phyloP scores from a whole-genome alignment of 2,888 invertebrate species.

The Netelia virgata region DNA sequence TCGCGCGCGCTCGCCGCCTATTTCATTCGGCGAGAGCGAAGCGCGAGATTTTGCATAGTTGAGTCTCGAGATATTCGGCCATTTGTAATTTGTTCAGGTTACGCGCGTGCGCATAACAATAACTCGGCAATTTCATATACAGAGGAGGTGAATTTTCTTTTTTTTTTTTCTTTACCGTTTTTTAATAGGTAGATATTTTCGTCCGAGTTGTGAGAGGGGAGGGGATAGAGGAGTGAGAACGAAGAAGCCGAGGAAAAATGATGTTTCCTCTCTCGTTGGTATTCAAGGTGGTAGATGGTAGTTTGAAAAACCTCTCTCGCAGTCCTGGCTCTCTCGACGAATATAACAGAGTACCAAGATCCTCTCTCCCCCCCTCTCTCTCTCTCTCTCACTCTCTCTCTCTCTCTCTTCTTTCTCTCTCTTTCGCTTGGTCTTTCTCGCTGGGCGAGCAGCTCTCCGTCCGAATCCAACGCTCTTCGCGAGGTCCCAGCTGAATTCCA shows the following conservation, averaged over 20 bases:
- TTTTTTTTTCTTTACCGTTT: conserved; percentile 24
- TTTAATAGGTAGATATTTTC: conserved; percentile 53
- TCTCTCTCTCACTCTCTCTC: too few relatives aligned
- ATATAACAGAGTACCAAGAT: conserved; percentile 1
- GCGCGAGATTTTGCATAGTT: conserved; percentile 35
- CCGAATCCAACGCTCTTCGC: conserved; percentile 46
- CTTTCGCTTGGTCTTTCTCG: background rate
- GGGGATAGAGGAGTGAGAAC: conserved; percentile 20
- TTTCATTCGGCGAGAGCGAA: conserved; percentile 10
- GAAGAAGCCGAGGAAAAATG: conserved; percentile 54
- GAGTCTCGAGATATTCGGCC: conserved; percentile 42
- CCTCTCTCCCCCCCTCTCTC: background rate
- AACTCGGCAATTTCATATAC: conserved; percentile 53
- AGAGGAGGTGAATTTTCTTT: conserved; percentile 22
- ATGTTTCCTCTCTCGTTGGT: conserved; percentile 66
- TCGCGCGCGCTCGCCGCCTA: background rate
- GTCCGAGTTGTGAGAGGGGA: conserved; percentile 21
- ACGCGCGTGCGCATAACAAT: conserved; percentile 50
- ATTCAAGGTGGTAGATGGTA: conserved; percentile 63
- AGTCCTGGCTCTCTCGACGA: background rate
- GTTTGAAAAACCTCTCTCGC: conserved; percentile 38
- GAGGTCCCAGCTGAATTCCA: conserved; percentile 69
- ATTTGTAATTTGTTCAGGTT: conserved; percentile 55
- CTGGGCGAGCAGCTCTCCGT: conserved; percentile 36
- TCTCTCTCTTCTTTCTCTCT: too few relatives aligned